These are phyloP conservation scores for Cotesia chilonis DNA, from an alignment of 1,140 invertebrate genomes.

Conservation along the genomic window DNA sequence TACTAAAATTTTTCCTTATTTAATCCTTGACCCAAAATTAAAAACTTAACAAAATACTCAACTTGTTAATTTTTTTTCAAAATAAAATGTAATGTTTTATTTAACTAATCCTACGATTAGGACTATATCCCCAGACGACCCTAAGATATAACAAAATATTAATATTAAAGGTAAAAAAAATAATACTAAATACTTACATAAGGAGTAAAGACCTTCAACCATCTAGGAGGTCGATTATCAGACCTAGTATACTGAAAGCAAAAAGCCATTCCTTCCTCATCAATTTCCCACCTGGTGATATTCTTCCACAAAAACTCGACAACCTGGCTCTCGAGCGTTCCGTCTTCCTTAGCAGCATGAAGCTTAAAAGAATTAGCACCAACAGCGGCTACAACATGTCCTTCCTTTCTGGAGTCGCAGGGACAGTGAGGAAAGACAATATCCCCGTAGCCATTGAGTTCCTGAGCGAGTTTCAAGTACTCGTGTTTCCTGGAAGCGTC, in stretches of 20 bases:
- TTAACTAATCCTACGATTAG: no score
- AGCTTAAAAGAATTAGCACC: conserved; percentile 81
- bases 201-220: conserved; percentile 89
- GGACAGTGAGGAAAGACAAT: conserved; percentile 93
- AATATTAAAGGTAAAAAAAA: conserved; percentile 58
- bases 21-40: no score
- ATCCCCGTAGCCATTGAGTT: conserved; percentile 90
- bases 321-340: conserved; percentile 83
- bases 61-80: no score
- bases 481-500: conserved; percentile 87
- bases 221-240: conserved; percentile 81
- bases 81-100: no score
- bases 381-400: conserved; percentile 85
- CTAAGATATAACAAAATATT: no score
- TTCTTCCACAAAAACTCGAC: conserved; percentile 86
- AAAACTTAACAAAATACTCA: no score
- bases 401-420: conserved; percentile 93
- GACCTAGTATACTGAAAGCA: conserved; percentile 84
- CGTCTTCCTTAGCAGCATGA: conserved; percentile 88
- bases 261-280: conserved; percentile 91
- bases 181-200: conserved; percentile 77
- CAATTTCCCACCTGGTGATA: conserved; percentile 85
- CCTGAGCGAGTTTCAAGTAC: conserved; percentile 86
- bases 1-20: no score
- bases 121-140: no score